A percentile compares a stretch with the other conserved stretches of the same genome.
Conservation (phyloP, 2,888 invertebrate species). For the Yponomeuta evonymella region DNA sequence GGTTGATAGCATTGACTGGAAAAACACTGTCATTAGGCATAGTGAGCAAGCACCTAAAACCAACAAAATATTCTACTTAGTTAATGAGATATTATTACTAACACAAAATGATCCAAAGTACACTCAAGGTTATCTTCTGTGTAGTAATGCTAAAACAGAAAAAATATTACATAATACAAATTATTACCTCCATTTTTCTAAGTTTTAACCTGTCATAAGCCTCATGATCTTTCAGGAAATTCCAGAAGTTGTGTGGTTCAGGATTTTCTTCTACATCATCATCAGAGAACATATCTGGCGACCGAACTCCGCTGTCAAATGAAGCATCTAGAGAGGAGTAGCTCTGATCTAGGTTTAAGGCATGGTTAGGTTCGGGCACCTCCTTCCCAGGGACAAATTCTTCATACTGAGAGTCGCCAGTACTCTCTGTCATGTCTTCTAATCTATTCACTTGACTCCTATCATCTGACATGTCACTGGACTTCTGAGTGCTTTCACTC, state of each 20-base stretch:
- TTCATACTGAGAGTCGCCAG: conserved; percentile 53
- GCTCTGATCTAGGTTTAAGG: conserved; percentile 50
- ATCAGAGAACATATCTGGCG: conserved; percentile 82
- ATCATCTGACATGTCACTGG: conserved; percentile 31
- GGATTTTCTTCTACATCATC: conserved; percentile 51
- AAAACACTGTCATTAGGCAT: background rate
- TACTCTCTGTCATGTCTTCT: conserved; percentile 49
- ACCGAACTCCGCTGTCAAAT: conserved; percentile 68
- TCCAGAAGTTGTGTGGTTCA: conserved; percentile 51
- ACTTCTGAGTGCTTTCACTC: conserved; percentile 15
- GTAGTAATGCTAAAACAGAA: too few relatives aligned
- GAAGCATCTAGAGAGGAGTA: conserved; percentile 57
- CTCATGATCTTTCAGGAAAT: conserved; percentile 57
- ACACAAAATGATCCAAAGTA: too few relatives aligned
- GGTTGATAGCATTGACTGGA: conserved; percentile 10
- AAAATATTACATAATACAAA: background rate
- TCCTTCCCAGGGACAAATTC: conserved; percentile 39
- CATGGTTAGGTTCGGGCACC: conserved; percentile 30
- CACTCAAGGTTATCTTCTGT: too few relatives aligned
- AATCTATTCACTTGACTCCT: conserved; percentile 33
- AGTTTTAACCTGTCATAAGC: conserved; percentile 56
- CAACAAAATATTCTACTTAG: too few relatives aligned
- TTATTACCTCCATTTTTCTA: conserved; percentile 54
- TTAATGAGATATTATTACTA: too few relatives aligned
- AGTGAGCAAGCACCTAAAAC: too few relatives aligned